phyloP scores from a whole-genome alignment of 2,888 invertebrate species.

The Gisinianus flammeolus region DNA sequence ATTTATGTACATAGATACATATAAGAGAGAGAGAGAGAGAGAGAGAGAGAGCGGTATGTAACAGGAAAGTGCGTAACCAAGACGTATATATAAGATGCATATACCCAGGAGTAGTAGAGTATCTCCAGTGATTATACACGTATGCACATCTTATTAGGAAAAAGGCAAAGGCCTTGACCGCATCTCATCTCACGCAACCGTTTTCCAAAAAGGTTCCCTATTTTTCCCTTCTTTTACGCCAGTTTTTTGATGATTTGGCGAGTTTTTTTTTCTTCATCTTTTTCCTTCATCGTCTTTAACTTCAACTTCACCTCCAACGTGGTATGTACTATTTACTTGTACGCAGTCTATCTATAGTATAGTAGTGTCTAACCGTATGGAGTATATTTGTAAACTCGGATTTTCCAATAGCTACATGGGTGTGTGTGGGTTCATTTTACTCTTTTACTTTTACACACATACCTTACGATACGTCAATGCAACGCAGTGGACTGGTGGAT shows the following conservation, averaged over 20 bases:
- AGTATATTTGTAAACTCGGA: too few relatives aligned
- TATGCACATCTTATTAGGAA: neutral
- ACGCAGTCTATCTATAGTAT: too few relatives aligned
- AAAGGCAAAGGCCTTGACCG: conserved; percentile 42
- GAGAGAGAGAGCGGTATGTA: too few relatives aligned
- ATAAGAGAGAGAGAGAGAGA: neutral
- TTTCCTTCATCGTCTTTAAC: neutral
- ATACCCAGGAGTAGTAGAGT: neutral
- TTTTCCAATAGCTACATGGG: too few relatives aligned
- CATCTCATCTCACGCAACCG: conserved; percentile 35
- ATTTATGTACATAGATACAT: too few relatives aligned
- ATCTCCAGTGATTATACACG: neutral
- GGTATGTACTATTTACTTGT: too few relatives aligned
- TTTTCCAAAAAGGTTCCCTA: conserved; percentile 34
- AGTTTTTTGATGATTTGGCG: conserved; percentile 46
- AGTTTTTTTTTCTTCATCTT: conserved; percentile 39
- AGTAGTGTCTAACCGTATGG: too few relatives aligned
- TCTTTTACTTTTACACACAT: too few relatives aligned
- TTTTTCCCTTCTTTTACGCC: conserved; percentile 31
- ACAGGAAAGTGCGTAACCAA: too few relatives aligned
- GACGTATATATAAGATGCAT: neutral
- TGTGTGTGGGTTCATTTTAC: too few relatives aligned
- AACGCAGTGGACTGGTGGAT: too few relatives aligned
- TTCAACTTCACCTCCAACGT: neutral
- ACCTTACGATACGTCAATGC: too few relatives aligned